Conservation (phyloP, 2,888 invertebrate species). For the Morpho deidamia region DNA sequence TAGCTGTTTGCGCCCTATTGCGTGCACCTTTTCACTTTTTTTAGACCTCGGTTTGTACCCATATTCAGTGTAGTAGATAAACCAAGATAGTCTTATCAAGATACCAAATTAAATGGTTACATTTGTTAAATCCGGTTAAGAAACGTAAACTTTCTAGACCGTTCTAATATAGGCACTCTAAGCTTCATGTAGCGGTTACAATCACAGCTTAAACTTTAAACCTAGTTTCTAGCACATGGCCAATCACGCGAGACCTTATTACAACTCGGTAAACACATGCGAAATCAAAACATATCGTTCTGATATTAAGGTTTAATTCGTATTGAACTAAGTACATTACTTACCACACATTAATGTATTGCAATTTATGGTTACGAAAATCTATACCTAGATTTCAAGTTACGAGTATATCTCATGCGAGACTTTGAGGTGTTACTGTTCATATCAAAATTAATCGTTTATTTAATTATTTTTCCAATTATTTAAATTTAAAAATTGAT, state of each 20-base stretch:
- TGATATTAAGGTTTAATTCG: neutral
- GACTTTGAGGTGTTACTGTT: too few relatives aligned
- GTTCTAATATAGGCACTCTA: neutral
- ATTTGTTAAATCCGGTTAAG: too few relatives aligned
- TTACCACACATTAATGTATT: neutral
- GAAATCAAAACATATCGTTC: neutral
- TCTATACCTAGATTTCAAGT: neutral
- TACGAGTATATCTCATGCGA: too few relatives aligned
- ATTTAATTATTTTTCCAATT: too few relatives aligned
- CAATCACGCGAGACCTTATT: conserved; percentile 9
- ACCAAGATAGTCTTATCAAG: too few relatives aligned
- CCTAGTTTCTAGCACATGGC: conserved; percentile 16
- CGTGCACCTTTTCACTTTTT: too few relatives aligned
- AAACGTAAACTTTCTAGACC: neutral
- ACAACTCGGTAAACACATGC: neutral
- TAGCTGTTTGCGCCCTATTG: too few relatives aligned
- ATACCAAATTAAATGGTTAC: too few relatives aligned
- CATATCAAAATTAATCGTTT: too few relatives aligned
- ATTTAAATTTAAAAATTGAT: too few relatives aligned
- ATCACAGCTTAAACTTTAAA: conserved; percentile 19
- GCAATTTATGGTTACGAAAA: conserved; percentile 1
- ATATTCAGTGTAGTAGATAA: too few relatives aligned
- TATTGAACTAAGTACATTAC: neutral
- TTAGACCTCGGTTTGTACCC: too few relatives aligned
- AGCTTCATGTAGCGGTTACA: neutral